Base-by-base conservation (phyloP, 2,888 invertebrate species). In the Machimus rusticus region DNA sequence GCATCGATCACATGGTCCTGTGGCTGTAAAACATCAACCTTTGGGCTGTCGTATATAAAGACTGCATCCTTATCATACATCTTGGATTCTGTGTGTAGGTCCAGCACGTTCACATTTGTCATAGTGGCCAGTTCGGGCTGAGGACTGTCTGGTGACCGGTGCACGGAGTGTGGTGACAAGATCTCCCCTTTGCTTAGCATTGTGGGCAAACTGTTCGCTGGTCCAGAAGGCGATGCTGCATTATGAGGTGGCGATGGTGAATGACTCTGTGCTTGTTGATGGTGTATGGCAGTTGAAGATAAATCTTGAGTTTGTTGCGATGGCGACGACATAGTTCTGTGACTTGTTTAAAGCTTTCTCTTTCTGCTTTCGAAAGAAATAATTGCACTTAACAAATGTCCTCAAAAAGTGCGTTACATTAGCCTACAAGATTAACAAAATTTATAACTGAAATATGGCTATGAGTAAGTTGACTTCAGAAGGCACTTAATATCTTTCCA, bases 21-120 rank as follows among this genome's bases (percentile, higher is more conserved):
- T 76, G 39, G 84, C 12, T 74, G 76, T 46, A 89, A 55, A 8
- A 88, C 1, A 91, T 91, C 43, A 91, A 88, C 92, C 89, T 92
- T 92, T 14, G 92, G 92, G 66, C 91, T 91, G 87, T 92, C 92
- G 66, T 93, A 93, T 43, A 93, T 92, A 34, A 92, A 93, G 1
- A 92, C 93, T 0, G 93, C 91, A 88, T 92, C 92, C 89, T 92
- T 93, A 89, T 93, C 92, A 88, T 93, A 93, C 4, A 93, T 90
- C 89, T 93, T 92, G 4, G 90, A 89, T 43, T 89, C 89, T 6
- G 92, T 92, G 88, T 93, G 94, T 90, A 95, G 94, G 91, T 97
- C 96, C 90, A 96, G 94, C 55, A 97, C 96, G 91, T 96, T 97
- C 89, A 97, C 97, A 87, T 97, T 97, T 88, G 97, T 97, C 97